phyloP scores from a whole-genome alignment of 1,140 invertebrate species.

The Monomorium pharaonis region DNA sequence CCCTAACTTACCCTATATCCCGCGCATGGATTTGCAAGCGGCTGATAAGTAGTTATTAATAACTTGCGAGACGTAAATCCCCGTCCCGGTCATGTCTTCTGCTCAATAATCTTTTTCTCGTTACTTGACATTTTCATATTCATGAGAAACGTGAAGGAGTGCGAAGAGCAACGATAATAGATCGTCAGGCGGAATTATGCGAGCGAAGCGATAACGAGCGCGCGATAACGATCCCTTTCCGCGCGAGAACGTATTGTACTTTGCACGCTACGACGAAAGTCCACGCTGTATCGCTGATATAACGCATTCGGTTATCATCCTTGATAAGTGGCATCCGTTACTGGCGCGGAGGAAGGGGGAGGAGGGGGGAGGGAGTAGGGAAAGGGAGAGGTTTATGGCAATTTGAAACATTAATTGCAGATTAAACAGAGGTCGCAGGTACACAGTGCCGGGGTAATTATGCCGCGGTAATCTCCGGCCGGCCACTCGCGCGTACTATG shows the following conservation, averaged over 20 bases:
- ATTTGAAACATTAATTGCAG: constrained; percentile 84
- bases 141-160: neutral
- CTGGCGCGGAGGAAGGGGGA: too few relatives aligned
- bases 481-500: constrained; percentile 78
- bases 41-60: neutral
- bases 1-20: neutral
- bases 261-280: constrained; percentile 32
- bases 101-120: neutral
- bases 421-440: constrained; percentile 81
- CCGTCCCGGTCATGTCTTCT: neutral
- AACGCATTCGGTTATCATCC: constrained; percentile 69
- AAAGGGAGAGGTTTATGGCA: constrained; percentile 82
- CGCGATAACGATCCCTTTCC: constrained; percentile 13
- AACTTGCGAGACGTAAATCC: neutral
- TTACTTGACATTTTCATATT: neutral
- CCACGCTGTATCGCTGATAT: constrained; percentile 20
- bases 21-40: neutral
- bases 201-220: neutral
- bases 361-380: too few relatives aligned
- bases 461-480: constrained; percentile 82
- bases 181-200: neutral
- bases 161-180: constrained; percentile 1
- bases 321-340: constrained; percentile 83
- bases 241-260: neutral
- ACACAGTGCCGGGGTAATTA: constrained; percentile 79